Evolutionary conservation across 2,113 vertebrate species (phyloP).

Genomic region (Sorex fumeus): DNA sequence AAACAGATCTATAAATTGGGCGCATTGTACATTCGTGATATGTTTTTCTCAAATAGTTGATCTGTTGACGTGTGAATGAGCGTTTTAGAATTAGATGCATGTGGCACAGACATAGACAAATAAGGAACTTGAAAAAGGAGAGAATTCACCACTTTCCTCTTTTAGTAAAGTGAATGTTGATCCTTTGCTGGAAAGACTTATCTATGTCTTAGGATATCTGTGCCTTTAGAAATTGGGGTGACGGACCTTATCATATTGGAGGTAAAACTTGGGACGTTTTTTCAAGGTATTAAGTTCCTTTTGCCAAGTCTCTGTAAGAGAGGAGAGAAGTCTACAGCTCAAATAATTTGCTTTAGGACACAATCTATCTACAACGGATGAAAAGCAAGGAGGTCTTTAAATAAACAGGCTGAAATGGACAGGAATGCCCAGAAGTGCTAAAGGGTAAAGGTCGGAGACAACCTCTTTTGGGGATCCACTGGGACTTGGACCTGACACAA

Average conservation of each 20-base stretch:
- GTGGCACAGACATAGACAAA: neutral
- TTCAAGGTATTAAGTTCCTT: neutral
- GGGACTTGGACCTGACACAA: neutral
- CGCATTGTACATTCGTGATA: neutral
- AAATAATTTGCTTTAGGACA: neutral
- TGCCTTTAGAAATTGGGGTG: neutral
- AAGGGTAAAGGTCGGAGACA: neutral
- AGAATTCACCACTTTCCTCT: neutral
- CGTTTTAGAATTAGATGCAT: neutral
- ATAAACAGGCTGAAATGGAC: neutral
- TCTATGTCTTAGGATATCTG: neutral
- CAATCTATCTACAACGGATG: neutral
- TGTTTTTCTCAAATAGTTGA: slow-evolving; percentile 28
- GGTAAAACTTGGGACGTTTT: neutral
- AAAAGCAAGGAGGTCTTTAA: neutral
- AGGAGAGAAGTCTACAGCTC: no score
- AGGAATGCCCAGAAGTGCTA: no score
- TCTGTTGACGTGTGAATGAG: neutral
- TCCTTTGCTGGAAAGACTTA: neutral
- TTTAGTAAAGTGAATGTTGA: neutral
- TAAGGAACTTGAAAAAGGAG: neutral
- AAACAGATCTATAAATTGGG: slow-evolving; percentile 50
- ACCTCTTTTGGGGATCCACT: neutral
- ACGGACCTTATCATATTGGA: no score
- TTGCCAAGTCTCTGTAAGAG: neutral